Conservation (phyloP, 2,888 invertebrate species). For the Stenolophus ochropezus region DNA sequence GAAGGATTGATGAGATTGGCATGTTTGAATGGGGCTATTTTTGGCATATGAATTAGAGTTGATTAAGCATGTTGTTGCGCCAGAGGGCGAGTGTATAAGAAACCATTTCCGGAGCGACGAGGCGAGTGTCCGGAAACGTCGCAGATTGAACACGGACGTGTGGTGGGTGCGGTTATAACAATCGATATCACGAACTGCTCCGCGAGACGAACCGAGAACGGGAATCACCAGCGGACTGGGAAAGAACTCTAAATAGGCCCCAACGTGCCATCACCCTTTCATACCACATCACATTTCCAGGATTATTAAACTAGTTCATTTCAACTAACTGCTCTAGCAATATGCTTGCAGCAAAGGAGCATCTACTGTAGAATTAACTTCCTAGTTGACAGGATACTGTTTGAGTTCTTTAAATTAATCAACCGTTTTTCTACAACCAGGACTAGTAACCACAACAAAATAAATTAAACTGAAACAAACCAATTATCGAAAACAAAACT, state of each 20-base stretch:
- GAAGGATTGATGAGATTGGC: too few relatives aligned
- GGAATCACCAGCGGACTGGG: background rate
- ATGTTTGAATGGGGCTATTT: background rate
- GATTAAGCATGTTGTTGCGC: background rate
- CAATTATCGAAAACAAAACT: too few relatives aligned
- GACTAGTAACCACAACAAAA: too few relatives aligned
- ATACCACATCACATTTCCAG: background rate
- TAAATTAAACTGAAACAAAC: too few relatives aligned
- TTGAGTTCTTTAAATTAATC: too few relatives aligned
- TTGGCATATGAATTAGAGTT: background rate
- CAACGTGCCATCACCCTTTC: background rate
- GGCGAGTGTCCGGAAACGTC: slow-evolving; percentile 15
- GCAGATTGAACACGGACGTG: slow-evolving; percentile 39
- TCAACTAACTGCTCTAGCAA: too few relatives aligned
- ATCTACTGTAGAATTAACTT: too few relatives aligned
- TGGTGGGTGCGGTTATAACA: slow-evolving; percentile 45
- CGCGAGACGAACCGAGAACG: background rate
- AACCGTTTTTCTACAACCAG: too few relatives aligned
- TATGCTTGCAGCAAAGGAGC: too few relatives aligned
- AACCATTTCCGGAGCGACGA: background rate
- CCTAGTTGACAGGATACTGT: too few relatives aligned
- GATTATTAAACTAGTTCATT: background rate
- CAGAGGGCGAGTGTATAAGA: background rate
- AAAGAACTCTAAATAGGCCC: background rate
- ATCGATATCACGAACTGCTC: slow-evolving; percentile 14